Conservation (phyloP, 2,888 invertebrate genomes). For the Troglohyphantes excavatus region DNA sequence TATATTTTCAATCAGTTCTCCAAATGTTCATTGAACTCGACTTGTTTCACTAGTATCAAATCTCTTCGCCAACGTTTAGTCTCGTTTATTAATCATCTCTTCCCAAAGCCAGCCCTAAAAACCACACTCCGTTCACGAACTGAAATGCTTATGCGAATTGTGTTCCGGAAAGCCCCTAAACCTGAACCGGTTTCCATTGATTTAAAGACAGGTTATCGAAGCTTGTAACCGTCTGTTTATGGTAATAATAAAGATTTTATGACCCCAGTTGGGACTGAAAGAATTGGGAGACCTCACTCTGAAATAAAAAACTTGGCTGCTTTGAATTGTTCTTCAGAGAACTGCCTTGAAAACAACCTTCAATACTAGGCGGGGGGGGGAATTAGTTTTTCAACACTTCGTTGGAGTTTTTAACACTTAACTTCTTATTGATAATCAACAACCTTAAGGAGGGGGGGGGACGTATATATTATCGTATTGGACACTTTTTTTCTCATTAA, state of each 20-base stretch:
- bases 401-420: no score
- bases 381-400: no score
- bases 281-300: no score
- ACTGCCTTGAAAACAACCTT: no score
- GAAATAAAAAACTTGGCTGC: no score
- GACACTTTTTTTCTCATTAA: no score
- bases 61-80: not conserved
- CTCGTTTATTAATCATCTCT: constrained; percentile 46
- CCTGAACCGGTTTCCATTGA: constrained; percentile 49
- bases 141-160: constrained; percentile 25
- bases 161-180: constrained; percentile 51
- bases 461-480: no score
- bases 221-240: constrained; percentile 48
- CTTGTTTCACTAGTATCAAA: not conserved
- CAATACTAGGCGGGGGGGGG: no score
- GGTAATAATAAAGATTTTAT: constrained; percentile 18
- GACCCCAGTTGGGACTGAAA: not conserved
- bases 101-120: constrained; percentile 16
- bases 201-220: constrained; percentile 39
- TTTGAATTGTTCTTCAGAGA: no score
- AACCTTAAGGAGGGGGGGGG: no score
- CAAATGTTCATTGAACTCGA: constrained; percentile 37
- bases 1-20: no score
- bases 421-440: no score
- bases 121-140: constrained; percentile 50